Evolutionary conservation across 2,888 invertebrate genomes (phyloP).

Genomic region (Agonum fuliginosum): DNA sequence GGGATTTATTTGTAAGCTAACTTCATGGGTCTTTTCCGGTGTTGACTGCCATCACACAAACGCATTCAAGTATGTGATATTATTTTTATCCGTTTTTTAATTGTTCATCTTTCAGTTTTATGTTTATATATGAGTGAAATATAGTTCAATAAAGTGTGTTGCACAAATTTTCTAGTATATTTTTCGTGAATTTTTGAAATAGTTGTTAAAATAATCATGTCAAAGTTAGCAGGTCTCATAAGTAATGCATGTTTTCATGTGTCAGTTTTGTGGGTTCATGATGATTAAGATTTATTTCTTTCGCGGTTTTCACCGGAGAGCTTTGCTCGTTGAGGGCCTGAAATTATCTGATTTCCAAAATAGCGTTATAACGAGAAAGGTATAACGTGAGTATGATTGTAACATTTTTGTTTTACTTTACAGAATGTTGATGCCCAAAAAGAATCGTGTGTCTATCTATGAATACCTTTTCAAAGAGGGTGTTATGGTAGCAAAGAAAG

Average conservation of each 20-base stretch:
- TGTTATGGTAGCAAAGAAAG: conserved; percentile 99
- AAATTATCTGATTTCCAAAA: conserved; percentile 37
- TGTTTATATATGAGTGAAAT: conserved; percentile 41
- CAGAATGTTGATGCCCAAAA: conserved; percentile 99
- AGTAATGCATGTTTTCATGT: conserved; percentile 37
- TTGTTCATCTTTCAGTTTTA: conserved; percentile 49
- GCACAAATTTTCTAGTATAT: conserved; percentile 19
- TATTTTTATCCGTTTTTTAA: conserved; percentile 46
- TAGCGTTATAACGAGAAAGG: neutral
- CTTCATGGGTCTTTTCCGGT: conserved; percentile 52
- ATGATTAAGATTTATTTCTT: conserved; percentile 39
- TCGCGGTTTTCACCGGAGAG: conserved; percentile 53
- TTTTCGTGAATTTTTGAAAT: conserved; percentile 34
- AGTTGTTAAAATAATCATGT: neutral
- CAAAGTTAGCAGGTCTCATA: conserved; percentile 2
- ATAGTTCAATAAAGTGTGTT: conserved; percentile 16
- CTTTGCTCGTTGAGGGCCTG: conserved; percentile 38
- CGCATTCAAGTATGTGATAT: conserved; percentile 53
- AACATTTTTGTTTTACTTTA: conserved; percentile 61
- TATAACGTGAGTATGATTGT: conserved; percentile 14
- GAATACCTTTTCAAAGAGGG: conserved; percentile 99
- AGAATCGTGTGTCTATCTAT: conserved; percentile 96
- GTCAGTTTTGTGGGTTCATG: conserved; percentile 27
- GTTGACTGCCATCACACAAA: conserved; percentile 52
- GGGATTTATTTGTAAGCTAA: conserved; percentile 44